Conservation (phyloP, 2,888 invertebrate species). For the Dasypolia templi region DNA sequence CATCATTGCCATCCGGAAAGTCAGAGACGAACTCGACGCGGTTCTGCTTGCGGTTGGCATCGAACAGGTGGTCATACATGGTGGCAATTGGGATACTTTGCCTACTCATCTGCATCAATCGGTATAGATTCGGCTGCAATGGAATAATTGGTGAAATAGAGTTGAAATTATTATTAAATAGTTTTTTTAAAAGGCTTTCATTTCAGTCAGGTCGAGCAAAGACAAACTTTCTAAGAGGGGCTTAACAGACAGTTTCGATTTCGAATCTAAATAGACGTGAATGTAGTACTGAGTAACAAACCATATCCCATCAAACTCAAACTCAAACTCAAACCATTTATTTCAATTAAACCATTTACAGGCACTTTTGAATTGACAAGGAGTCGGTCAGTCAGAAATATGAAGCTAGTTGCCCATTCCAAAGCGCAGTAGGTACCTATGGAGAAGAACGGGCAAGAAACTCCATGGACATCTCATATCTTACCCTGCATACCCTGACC, state of each 20-base stretch:
- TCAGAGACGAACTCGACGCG: slow-evolving; percentile 97
- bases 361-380: too few species aligned
- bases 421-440: too few species aligned
- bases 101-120: slow-evolving; percentile 96
- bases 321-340: too few species aligned
- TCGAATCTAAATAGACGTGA: background rate
- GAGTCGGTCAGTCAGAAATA: too few species aligned
- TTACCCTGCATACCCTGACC: background rate
- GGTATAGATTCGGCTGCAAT: slow-evolving; percentile 95
- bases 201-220: background rate
- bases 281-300: background rate
- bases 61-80: slow-evolving; percentile 95
- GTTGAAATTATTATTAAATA: background rate
- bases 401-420: too few species aligned
- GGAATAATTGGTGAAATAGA: background rate
- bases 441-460: too few species aligned
- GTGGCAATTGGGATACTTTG: slow-evolving; percentile 95
- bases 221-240: background rate
- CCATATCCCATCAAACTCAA: background rate
- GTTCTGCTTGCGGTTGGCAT: slow-evolving; percentile 93
- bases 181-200: background rate
- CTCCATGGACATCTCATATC: too few species aligned
- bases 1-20: slow-evolving; percentile 96
- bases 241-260: background rate
- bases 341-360: too few species aligned